Evolutionary conservation across 2,113 vertebrate species (phyloP).

Genomic region (Elaphurus davidianus): DNA sequence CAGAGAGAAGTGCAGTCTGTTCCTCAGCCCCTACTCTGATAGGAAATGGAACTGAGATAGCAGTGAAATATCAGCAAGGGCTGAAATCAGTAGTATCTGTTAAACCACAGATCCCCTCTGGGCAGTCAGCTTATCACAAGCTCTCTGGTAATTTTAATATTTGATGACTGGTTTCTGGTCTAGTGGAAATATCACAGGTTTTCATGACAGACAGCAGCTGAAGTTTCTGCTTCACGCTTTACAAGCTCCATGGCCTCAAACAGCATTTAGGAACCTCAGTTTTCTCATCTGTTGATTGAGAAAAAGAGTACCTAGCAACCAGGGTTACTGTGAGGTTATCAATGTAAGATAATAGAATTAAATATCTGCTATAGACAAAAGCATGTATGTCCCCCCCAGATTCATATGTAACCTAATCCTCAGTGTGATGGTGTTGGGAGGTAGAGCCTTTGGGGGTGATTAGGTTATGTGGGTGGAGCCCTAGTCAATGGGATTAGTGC

Average conservation of each 20-base stretch:
- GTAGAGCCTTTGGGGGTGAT: neutral
- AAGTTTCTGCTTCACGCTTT: neutral
- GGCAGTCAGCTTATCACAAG: neutral
- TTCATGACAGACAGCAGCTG: neutral
- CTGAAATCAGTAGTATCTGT: neutral
- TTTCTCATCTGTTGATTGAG: neutral
- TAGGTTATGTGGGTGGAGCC: neutral
- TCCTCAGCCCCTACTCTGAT: neutral
- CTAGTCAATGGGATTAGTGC: neutral
- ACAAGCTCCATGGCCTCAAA: neutral
- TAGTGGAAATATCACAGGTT: neutral
- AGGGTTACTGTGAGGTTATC: neutral
- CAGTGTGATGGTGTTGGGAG: too few relatives aligned
- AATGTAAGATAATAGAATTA: too few relatives aligned
- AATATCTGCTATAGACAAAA: neutral
- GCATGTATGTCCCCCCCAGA: neutral
- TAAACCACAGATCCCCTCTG: neutral
- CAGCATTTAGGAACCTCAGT: neutral
- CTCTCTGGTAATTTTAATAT: neutral
- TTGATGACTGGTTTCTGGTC: neutral
- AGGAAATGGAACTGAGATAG: neutral
- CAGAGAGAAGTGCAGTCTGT: neutral
- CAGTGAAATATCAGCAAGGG: rapidly evolving
- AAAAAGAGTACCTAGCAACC: neutral
- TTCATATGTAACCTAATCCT: neutral